These are phyloP conservation scores for Thamnaconus septentrionalis DNA, from an alignment of 2,113 vertebrate species.

Conservation along the genomic window DNA sequence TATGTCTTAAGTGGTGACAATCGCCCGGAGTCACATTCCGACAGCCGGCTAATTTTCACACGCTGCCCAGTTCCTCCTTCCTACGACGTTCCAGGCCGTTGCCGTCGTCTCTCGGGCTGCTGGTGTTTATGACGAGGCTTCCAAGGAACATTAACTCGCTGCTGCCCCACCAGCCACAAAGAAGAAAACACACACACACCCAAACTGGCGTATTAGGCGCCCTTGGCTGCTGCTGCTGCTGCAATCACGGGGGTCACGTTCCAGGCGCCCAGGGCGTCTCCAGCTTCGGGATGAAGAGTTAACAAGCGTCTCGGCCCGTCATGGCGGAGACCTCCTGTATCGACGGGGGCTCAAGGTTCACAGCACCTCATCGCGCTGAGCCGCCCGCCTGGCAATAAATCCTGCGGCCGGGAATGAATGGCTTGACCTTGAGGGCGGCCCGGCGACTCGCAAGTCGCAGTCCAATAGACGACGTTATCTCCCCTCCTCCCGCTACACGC, in stretches of 20 bases:
- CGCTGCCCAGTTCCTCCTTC: slow-evolving; percentile 52
- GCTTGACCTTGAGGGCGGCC: slow-evolving; percentile 66
- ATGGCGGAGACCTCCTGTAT: slow-evolving; percentile 63
- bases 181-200: slow-evolving; percentile 21
- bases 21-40: slow-evolving; percentile 64
- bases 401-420: slow-evolving; percentile 58
- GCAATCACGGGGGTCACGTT: slow-evolving; percentile 34
- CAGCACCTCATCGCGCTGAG: slow-evolving; percentile 63
- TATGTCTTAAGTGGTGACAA: slow-evolving; percentile 61
- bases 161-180: slow-evolving; percentile 3
- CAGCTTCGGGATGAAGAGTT: slow-evolving; percentile 48
- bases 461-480: slow-evolving; percentile 58
- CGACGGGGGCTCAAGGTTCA: slow-evolving; percentile 70
- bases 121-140: slow-evolving; percentile 53
- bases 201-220: slow-evolving; percentile 29
- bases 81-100: slow-evolving; percentile 68
- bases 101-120: slow-evolving; percentile 30
- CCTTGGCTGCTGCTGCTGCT: slow-evolving; percentile 25
- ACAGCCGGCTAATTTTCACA: slow-evolving; percentile 62
- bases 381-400: slow-evolving; percentile 63
- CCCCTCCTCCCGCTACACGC: neutral
- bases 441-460: slow-evolving; percentile 58
- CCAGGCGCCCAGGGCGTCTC: slow-evolving; percentile 26
- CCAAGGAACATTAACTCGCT: slow-evolving; percentile 41
- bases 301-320: slow-evolving; percentile 52